phyloP scores from a whole-genome alignment of 2,113 vertebrate species.

The Campylomormyrus numenius region DNA sequence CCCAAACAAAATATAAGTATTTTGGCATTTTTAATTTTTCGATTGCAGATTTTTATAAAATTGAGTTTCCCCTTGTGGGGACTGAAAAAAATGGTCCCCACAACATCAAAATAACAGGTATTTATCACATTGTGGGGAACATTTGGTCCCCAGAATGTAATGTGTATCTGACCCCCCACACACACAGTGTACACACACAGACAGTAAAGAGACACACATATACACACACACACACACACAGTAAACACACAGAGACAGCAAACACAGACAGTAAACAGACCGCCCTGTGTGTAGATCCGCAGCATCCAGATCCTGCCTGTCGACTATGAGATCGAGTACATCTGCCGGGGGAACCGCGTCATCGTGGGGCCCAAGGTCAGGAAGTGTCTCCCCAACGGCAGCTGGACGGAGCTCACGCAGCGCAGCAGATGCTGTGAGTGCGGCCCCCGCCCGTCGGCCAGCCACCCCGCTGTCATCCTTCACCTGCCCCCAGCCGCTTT shows the following conservation, averaged over 20 bases:
- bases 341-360: constrained; percentile 80
- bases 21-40: background rate
- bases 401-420: constrained; percentile 79
- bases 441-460: background rate
- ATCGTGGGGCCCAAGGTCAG: constrained; percentile 88
- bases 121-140: background rate
- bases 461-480: background rate
- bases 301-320: constrained; percentile 78
- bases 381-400: constrained; percentile 82
- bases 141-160: too few relatives aligned
- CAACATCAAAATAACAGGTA: background rate
- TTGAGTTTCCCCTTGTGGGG: background rate
- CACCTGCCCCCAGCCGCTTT: background rate
- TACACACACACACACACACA: background rate
- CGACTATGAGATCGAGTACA: constrained; percentile 93
- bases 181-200: background rate
- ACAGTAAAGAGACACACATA: background rate
- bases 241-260: background rate
- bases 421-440: constrained; percentile 83
- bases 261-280: background rate
- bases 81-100: background rate
- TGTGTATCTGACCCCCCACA: too few relatives aligned
- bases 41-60: background rate
- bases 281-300: constrained; percentile 51
- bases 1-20: background rate